These are phyloP conservation scores for Heliopora coerulea DNA, from an alignment of 92 coral and sea anemone species.

Conservation along the genomic window DNA sequence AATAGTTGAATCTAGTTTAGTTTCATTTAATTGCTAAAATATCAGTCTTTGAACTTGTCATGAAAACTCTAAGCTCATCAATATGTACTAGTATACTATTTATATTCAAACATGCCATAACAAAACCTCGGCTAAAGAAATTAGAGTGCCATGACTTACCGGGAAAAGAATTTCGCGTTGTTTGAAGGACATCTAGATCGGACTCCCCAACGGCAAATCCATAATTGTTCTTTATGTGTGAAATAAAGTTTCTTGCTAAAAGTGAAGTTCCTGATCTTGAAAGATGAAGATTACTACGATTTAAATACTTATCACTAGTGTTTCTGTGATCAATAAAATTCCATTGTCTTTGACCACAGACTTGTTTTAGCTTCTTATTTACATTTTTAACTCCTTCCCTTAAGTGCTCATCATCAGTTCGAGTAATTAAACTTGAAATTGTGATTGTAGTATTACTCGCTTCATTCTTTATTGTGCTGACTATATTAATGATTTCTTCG, in stretches of 20 bases:
- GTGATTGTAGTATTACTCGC: constrained; percentile 41
- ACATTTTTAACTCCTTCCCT: constrained; percentile 43
- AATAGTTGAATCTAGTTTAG: constrained; percentile 33
- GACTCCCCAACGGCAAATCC: too few relatives aligned
- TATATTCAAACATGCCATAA: too few relatives aligned
- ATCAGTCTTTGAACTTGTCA: constrained; percentile 44
- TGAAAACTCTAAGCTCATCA: too few relatives aligned
- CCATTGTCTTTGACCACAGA: constrained; percentile 51
- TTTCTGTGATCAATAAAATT: constrained; percentile 44
- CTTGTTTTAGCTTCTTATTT: constrained; percentile 37
- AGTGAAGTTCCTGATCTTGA: too few relatives aligned
- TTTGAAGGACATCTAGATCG: too few relatives aligned
- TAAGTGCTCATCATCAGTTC: constrained; percentile 50
- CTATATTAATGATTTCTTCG: constrained; percentile 51
- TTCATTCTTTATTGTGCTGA: constrained; percentile 27
- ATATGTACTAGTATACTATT: too few relatives aligned
- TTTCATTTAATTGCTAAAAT: constrained; percentile 45
- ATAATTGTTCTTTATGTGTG: too few relatives aligned
- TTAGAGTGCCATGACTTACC: too few relatives aligned
- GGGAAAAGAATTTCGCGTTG: too few relatives aligned
- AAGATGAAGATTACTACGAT: constrained; percentile 57
- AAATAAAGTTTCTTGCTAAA: too few relatives aligned
- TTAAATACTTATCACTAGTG: constrained; percentile 46
- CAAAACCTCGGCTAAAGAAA: too few relatives aligned
- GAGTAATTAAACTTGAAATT: constrained; percentile 43